Evolutionary conservation across 2,113 vertebrate species (phyloP).

Genomic region (Antidorcas marsupialis): DNA sequence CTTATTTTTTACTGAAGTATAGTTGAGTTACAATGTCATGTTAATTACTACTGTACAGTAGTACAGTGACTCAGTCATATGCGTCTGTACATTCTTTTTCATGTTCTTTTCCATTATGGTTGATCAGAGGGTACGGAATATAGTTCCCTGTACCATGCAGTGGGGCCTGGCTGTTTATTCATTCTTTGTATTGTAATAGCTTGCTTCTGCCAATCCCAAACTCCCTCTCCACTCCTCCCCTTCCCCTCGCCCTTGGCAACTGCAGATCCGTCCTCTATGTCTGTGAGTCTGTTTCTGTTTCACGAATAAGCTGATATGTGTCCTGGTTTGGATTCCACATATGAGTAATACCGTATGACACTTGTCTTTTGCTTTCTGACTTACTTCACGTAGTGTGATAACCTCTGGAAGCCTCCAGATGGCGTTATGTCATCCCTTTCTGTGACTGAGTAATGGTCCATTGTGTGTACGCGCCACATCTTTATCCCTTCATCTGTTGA

Average conservation of each 20-base stretch:
- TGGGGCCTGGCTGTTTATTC: not conserved
- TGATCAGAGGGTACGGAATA: not conserved
- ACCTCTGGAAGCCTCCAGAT: not conserved
- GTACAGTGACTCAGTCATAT: not conserved
- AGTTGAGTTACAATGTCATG: not conserved
- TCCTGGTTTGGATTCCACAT: not conserved
- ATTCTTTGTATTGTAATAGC: not conserved
- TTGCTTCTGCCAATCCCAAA: not conserved
- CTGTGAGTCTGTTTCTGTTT: not conserved
- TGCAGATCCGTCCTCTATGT: not conserved
- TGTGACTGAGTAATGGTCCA: not conserved
- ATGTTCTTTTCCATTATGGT: not conserved
- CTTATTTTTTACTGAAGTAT: not conserved
- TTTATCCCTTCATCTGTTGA: not conserved
- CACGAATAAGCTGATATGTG: not conserved
- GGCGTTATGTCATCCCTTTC: not conserved
- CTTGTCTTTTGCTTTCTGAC: not conserved
- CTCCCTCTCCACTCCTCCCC: not conserved
- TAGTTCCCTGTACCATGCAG: not conserved
- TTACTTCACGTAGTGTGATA: not conserved
- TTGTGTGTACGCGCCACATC: not conserved
- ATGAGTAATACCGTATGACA: not conserved
- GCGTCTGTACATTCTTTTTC: not conserved
- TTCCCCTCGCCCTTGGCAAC: not conserved
- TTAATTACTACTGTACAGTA: not conserved